Evolutionary conservation across 2,113 vertebrate species (phyloP).

Genomic region (Brachionichthys hirsutus): DNA sequence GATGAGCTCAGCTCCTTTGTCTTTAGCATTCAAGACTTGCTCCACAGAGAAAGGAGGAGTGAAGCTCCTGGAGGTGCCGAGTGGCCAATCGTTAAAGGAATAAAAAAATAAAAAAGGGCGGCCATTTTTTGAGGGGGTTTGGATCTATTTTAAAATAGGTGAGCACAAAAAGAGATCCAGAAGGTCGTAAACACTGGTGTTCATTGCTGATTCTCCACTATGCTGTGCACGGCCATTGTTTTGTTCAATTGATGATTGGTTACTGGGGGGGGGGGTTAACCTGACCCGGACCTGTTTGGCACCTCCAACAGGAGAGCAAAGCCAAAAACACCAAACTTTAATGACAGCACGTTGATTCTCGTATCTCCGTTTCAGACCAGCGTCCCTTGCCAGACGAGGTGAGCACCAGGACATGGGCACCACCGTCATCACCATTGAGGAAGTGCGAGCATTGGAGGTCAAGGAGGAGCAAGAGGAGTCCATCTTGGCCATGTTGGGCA

Average conservation of each 20-base stretch:
- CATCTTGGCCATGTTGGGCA: constrained; percentile 87
- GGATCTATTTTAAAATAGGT: too few relatives aligned
- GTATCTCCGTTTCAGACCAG: constrained; percentile 74
- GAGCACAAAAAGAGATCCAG: too few relatives aligned
- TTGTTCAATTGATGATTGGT: constrained; percentile 19
- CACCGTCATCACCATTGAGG: constrained; percentile 84
- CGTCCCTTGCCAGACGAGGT: constrained; percentile 76
- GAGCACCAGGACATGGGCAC: constrained; percentile 83
- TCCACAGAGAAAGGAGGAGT: constrained; percentile 3
- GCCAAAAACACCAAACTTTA: too few relatives aligned
- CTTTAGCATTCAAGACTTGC: constrained; percentile 1
- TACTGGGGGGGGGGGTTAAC: constrained; percentile 1
- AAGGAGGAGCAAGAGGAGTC: constrained; percentile 92
- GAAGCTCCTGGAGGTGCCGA: background rate
- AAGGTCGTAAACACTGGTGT: constrained; percentile 24
- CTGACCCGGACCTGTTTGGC: background rate
- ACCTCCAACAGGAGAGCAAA: too few relatives aligned
- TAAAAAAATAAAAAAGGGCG: constrained; percentile 20
- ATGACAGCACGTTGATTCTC: too few relatives aligned
- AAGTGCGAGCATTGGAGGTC: constrained; percentile 82
- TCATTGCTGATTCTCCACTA: constrained; percentile 20
- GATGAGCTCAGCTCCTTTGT: constrained; percentile 2
- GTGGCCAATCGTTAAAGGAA: constrained; percentile 19
- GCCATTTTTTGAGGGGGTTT: background rate
- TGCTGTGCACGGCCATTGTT: constrained; percentile 25